phyloP scores from a whole-genome alignment of 1,140 invertebrate species.

The Cyphomyrmex costatus region DNA sequence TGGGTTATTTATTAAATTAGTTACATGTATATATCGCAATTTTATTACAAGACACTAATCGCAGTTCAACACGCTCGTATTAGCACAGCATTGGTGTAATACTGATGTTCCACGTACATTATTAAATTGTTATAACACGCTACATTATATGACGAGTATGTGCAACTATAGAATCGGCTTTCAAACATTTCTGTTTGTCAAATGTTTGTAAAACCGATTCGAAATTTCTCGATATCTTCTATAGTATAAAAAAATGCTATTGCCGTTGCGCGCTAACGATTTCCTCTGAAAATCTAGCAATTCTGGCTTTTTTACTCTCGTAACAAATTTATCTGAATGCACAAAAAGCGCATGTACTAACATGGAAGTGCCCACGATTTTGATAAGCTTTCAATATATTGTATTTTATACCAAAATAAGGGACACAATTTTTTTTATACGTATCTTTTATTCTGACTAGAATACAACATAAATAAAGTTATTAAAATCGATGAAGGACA shows the following conservation, averaged over 20 bases:
- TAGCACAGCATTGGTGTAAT: slow-evolving; percentile 36
- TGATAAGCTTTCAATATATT: too few relatives aligned
- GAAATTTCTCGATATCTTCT: neutral
- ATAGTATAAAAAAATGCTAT: slow-evolving; percentile 48
- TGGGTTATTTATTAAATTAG: slow-evolving; percentile 81
- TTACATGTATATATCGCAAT: slow-evolving; percentile 73
- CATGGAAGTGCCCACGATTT: too few relatives aligned
- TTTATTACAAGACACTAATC: slow-evolving; percentile 82
- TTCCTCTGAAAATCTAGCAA: slow-evolving; percentile 17
- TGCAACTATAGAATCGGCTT: neutral
- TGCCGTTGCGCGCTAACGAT: neutral
- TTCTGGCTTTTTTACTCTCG: neutral
- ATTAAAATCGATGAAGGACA: too few relatives aligned
- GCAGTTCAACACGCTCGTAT: slow-evolving; percentile 73
- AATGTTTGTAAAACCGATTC: slow-evolving; percentile 19
- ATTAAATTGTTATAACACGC: slow-evolving; percentile 2
- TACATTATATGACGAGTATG: slow-evolving; percentile 27
- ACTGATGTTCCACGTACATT: slow-evolving; percentile 18
- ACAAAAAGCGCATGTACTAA: neutral
- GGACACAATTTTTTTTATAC: too few relatives aligned
- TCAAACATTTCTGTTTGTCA: slow-evolving; percentile 7
- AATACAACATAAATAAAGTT: too few relatives aligned
- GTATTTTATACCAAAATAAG: too few relatives aligned
- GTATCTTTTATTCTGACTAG: too few relatives aligned
- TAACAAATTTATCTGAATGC: slow-evolving; percentile 10